Percentiles rank a stretch among this genome's conserved stretches.
Evolutionary conservation across 1,140 invertebrate genomes (phyloP).

Genomic region (Apis cerana): DNA sequence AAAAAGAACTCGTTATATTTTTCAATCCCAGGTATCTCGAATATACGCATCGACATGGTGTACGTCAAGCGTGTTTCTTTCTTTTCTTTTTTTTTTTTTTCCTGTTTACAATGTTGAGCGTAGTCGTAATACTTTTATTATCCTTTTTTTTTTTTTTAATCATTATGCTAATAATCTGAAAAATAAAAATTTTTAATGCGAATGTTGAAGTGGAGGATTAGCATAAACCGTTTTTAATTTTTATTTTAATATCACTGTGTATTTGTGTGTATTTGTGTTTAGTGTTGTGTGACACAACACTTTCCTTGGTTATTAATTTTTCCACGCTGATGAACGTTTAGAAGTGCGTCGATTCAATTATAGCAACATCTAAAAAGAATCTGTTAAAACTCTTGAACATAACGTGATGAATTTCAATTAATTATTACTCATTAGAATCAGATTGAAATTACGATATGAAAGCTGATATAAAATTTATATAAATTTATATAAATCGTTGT

Average conservation of each 20-base stretch:
- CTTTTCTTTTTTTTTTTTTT: not conserved
- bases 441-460: too few species aligned
- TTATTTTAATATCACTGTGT: not conserved
- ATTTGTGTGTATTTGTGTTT: too few species aligned
- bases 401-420: too few species aligned
- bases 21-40: not conserved
- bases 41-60: not conserved
- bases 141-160: not conserved
- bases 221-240: not conserved
- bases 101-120: not conserved
- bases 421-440: too few species aligned
- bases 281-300: not conserved
- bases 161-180: not conserved
- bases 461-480: too few species aligned
- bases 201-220: too few species aligned
- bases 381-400: too few species aligned
- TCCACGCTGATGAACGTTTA: not conserved
- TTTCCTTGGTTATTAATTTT: not conserved
- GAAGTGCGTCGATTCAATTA: too few species aligned
- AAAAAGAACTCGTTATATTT: slow-evolving; percentile 4
- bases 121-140: not conserved
- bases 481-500: too few species aligned
- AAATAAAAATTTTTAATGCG: not conserved
- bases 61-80: not conserved
- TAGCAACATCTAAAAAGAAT: too few species aligned